These are phyloP conservation scores for Porites evermanni DNA, from an alignment of 92 coral and sea anemone species.

Conservation along the genomic window DNA sequence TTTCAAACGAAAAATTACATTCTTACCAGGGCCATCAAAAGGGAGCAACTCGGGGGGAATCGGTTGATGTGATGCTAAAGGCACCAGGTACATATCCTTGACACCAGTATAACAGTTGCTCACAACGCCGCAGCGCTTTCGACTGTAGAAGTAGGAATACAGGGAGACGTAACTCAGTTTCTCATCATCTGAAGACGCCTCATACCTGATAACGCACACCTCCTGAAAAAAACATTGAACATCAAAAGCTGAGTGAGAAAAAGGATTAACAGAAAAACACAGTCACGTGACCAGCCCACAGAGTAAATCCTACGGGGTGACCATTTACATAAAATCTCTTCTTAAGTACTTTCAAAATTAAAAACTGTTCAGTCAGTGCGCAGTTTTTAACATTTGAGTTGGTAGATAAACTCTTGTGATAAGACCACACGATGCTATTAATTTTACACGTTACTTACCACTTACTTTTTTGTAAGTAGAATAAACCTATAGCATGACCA, in stretches of 20 bases:
- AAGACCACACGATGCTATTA: too few species aligned
- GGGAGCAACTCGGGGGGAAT: constrained; percentile 89
- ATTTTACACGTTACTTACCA: too few species aligned
- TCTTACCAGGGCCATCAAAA: constrained; percentile 97
- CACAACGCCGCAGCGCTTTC: constrained; percentile 99
- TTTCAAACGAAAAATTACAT: neutral
- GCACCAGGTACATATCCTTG: constrained; percentile 96
- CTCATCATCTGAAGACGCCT: constrained; percentile 94
- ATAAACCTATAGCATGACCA: too few species aligned
- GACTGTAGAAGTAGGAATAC: constrained; percentile 97
- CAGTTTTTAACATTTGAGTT: too few species aligned
- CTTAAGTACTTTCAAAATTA: too few species aligned
- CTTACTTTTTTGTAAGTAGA: too few species aligned
- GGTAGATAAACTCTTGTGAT: too few species aligned
- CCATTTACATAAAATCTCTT: too few species aligned
- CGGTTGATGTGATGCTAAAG: constrained; percentile 89
- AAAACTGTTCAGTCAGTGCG: too few species aligned
- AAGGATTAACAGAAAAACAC: neutral
- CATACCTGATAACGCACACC: constrained; percentile 92
- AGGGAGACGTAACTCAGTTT: constrained; percentile 93
- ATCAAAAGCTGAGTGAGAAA: too few species aligned
- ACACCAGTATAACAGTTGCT: constrained; percentile 94
- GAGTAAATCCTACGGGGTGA: neutral
- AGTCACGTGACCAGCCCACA: neutral
- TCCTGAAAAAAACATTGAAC: constrained; percentile 58